Evolutionary conservation across 2,113 vertebrate genomes (phyloP).

Genomic region (Chamaetylas fuelleborni): DNA sequence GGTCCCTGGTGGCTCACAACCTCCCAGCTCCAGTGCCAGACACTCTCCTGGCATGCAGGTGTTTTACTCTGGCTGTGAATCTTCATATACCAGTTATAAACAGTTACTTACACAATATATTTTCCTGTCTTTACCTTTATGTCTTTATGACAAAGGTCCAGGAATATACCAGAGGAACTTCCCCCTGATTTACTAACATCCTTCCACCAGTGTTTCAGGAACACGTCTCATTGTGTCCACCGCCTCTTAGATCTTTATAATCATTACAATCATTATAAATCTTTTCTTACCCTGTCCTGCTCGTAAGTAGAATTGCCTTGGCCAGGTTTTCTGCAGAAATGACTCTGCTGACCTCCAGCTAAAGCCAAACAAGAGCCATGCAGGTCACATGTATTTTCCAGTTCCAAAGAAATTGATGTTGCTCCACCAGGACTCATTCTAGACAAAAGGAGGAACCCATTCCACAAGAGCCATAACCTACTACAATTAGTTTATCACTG

Average conservation of each 20-base stretch:
- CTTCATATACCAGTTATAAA: neutral
- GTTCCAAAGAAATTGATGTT: neutral
- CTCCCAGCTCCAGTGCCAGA: neutral
- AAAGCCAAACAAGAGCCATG: neutral
- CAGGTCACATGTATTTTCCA: neutral
- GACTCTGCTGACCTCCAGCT: conserved; percentile 11
- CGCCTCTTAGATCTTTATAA: neutral
- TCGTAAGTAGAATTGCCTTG: neutral
- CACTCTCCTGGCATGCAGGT: accelerated
- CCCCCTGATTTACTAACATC: neutral
- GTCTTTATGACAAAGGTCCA: neutral
- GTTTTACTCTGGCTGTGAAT: neutral
- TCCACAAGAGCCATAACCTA: neutral
- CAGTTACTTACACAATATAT: neutral
- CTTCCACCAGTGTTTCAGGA: neutral
- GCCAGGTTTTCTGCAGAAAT: neutral
- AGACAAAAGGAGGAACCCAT: conserved; percentile 57
- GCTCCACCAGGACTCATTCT: neutral
- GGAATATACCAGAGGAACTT: conserved; percentile 5
- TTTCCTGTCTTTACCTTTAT: conserved; percentile 10
- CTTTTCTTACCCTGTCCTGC: neutral
- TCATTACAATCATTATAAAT: neutral
- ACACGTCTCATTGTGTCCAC: conserved; percentile 6
- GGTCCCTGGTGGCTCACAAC: neutral
- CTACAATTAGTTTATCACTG: neutral